Base-by-base conservation (phyloP, 2,888 invertebrate species). In the Dolichopus griseipennis region DNA sequence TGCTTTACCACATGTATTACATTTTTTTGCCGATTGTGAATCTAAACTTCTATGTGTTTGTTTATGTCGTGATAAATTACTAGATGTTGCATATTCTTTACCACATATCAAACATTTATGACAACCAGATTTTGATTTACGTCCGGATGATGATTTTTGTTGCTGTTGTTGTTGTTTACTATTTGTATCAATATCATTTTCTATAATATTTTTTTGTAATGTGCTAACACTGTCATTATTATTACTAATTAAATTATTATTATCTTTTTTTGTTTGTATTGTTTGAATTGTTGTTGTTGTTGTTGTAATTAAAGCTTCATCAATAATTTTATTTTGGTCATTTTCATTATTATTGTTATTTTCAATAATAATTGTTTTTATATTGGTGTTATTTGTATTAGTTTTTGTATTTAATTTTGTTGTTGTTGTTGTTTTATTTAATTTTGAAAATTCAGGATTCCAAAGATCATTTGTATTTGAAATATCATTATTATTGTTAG, bases 1-100 rank as follows among this genome's bases (percentile, higher is more conserved):
- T 7, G 94, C 94, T 82, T 97, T 96, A 74, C 94, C 93, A 82
- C 97, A 97, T 73, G 94, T 93, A 75, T 91, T 90, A 83, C 97
- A 97, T 76, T 94, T 93, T 83, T 95, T 95, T 61, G 97, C 97
- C 72, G 93, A 89, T 75, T 92, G 90, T n/a, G 95, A 95, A 83
- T 97, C 97, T 65, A 97, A 85, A 76, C 95, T 93, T 43, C 94
- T 87, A 79, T 95, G 95, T 0, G 95, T 95, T 82, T 95, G 95
- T 80, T 93, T 93, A 83, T 94, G 93, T 68, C 93, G 85, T 34
- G 93, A 93, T 66, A 95, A 84, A 79, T 95, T 95, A 73, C 92
- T 92, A 6, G 92, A 92, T 0, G 95, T 95, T 67, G 95, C 95
- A 80, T 95, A 95, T 77, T 92, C 90, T 76, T 93, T 92, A 67